Base-by-base conservation (phyloP, 2,113 vertebrate genomes). In the Gnathonemus echidnorhynchus region DNA sequence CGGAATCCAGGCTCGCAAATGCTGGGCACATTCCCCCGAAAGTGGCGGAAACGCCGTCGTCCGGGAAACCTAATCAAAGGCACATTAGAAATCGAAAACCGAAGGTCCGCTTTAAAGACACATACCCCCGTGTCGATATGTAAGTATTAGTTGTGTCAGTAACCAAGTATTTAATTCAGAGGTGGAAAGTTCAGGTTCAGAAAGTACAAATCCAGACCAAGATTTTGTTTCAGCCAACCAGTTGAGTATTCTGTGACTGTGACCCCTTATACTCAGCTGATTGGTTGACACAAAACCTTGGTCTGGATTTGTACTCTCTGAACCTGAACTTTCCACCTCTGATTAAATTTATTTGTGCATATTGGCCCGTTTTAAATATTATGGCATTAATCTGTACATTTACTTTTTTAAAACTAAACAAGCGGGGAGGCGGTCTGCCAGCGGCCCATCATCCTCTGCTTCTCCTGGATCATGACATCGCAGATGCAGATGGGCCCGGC, bases 381-480 rank as follows among this genome's bases (percentile, higher is more conserved):
- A 42, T 46, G 62, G 11, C 6, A 66, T 5, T 39, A n/a, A 45
- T 27, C 87, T 48, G 10, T 24, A 45, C 83, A 85, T 85, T 84
- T 24, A n/a, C 56, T 62, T 62, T 62, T 62, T 62, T 27, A 0
- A 11, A 66, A 31, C 62, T 27, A 87, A 87, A 49, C n/a, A 87
- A 52, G 7, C 0, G 24, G n/a, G 39, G 62, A 31, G 24, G 66
- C 0, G 42, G n/a, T 48, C 5, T n/a, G 9, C 11, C 2, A 21
- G 1, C 1, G 53, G 53, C 19, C 53, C 53, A 62, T 19, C 53
- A n/a, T 91, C 46, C 90, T 93, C 62, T 48, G 31, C 27, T 42
- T 27, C 19, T 90, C 87, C 46, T 86, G 53, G 56, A 46, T 17
- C 39, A 88, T 95, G 95, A 95, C 94, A 93, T 95, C 93, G 95